A percentile compares a stretch with the other conserved stretches of the same genome.
phyloP scores from a whole-genome alignment of 2,797 vertebrate genomes.

The Echiichthys vipera region DNA sequence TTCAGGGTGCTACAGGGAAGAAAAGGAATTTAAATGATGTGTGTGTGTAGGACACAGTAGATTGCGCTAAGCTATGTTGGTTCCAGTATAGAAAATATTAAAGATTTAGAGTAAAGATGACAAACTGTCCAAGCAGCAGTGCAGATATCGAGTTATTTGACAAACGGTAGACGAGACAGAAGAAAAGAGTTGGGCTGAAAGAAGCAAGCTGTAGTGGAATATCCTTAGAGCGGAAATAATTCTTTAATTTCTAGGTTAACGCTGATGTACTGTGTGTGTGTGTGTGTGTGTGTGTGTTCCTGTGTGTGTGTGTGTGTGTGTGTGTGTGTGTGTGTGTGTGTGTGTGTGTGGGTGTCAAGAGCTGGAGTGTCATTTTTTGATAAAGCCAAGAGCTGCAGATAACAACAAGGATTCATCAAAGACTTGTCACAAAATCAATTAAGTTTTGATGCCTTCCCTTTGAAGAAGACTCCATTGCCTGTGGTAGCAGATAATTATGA shows the following conservation, averaged over 20 bases:
- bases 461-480: slow-evolving; percentile 19
- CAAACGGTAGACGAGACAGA: slow-evolving; percentile 1
- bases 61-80: slow-evolving; percentile 13
- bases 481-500: slow-evolving; percentile 22
- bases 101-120: neutral
- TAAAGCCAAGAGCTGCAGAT: slow-evolving; percentile 45
- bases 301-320: neutral
- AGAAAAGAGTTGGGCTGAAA: neutral
- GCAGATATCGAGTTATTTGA: neutral
- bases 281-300: neutral
- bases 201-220: neutral
- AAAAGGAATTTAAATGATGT: neutral
- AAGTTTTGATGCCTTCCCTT: slow-evolving; percentile 30
- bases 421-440: slow-evolving; percentile 54
- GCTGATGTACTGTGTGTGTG: neutral
- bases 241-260: slow-evolving; percentile 14
- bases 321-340: neutral
- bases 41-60: neutral
- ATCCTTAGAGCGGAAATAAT: slow-evolving; percentile 9
- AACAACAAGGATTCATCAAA: slow-evolving; percentile 51
- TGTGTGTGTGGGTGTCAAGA: neutral
- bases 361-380: slow-evolving; percentile 2
- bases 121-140: neutral
- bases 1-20: neutral
- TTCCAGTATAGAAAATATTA: neutral